Percentiles rank a stretch among this genome's conserved stretches.
Evolutionary conservation across 2,113 vertebrate genomes (phyloP).

Genomic region (Indri indri): DNA sequence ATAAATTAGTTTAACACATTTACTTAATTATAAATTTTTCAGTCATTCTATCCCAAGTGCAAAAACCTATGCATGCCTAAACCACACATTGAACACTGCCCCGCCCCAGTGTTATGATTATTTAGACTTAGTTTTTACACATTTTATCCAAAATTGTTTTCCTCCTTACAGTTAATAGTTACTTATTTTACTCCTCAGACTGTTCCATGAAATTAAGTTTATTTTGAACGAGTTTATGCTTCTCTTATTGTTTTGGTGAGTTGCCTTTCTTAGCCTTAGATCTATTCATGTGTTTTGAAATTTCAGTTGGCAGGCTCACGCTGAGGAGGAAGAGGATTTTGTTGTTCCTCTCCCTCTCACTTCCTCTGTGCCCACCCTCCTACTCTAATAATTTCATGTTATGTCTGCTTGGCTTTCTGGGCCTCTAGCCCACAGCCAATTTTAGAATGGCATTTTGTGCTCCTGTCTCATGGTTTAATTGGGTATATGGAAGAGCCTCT

Average conservation of each 20-base stretch:
- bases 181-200: neutral
- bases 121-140: neutral
- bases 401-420: neutral
- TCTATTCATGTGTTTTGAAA: neutral
- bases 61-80: neutral
- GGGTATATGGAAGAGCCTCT: neutral
- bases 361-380: neutral
- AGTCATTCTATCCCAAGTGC: neutral
- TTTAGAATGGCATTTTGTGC: neutral
- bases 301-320: neutral
- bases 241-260: neutral
- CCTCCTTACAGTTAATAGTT: neutral
- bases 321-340: neutral
- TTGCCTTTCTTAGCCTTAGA: neutral
- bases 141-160: constrained; percentile 35
- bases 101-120: neutral
- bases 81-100: neutral
- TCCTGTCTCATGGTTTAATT: neutral
- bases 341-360: neutral
- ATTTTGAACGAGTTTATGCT: neutral
- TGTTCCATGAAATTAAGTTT: neutral
- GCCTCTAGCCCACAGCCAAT: neutral
- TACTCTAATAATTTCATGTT: neutral
- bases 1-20: neutral
- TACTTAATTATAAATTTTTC: neutral